phyloP scores from a whole-genome alignment of 2,888 invertebrate genomes.

The Hyalella azteca region DNA sequence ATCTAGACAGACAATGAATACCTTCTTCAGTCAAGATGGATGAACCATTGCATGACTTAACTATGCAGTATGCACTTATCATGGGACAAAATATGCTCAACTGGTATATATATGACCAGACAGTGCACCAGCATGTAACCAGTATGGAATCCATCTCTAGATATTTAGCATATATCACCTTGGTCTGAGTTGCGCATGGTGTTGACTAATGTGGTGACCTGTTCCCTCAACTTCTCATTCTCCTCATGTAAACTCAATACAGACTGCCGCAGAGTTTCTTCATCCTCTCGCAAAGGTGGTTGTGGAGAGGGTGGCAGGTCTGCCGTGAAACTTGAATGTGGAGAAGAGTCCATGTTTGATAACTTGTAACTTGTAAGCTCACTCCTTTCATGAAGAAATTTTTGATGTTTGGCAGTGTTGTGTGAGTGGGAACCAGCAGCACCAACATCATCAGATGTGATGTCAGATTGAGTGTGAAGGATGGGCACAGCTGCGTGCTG shows the following conservation, averaged over 20 bases:
- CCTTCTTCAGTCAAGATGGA: too few relatives aligned
- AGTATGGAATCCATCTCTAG: too few relatives aligned
- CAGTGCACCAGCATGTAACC: too few relatives aligned
- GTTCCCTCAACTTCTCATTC: conserved; percentile 22
- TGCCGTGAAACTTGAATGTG: not conserved
- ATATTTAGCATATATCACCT: too few relatives aligned
- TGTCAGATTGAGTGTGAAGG: not conserved
- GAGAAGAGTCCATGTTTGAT: not conserved
- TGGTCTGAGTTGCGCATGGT: conserved; percentile 20
- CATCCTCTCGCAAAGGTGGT: not conserved
- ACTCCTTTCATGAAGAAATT: conserved; percentile 1
- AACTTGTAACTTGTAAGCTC: not conserved
- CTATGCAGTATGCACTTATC: too few relatives aligned
- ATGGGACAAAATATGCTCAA: too few relatives aligned
- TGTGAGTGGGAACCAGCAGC: not conserved
- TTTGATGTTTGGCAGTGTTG: not conserved
- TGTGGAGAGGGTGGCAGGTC: not conserved
- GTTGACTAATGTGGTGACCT: conserved; percentile 27
- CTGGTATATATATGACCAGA: too few relatives aligned
- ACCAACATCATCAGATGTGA: not conserved
- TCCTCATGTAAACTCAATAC: not conserved
- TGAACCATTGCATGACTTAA: too few relatives aligned
- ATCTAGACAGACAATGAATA: too few relatives aligned
- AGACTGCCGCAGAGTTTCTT: not conserved
- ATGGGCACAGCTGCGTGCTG: conserved; percentile 40